A percentile compares a stretch with the other conserved stretches of the same genome.
Evolutionary conservation across 2,113 vertebrate genomes (phyloP).

Genomic region (Grammomys surdaster): DNA sequence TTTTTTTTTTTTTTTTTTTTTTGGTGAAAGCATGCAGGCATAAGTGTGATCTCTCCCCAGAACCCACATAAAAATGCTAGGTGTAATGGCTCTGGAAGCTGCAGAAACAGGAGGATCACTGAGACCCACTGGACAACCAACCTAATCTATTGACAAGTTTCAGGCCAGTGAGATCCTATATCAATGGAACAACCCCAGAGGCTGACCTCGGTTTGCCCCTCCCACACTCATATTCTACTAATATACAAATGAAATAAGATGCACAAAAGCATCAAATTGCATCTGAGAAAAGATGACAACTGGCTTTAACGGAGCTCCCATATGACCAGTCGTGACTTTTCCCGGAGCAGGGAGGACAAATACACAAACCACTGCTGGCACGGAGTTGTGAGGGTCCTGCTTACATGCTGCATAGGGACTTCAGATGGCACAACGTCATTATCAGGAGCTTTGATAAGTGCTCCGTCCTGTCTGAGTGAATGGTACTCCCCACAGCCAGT

Average conservation of each 20-base stretch:
- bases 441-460: background rate
- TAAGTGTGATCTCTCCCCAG: background rate
- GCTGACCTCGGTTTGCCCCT: background rate
- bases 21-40: background rate
- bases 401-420: background rate
- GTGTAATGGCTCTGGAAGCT: too few species aligned
- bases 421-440: background rate
- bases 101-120: background rate
- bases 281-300: background rate
- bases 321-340: background rate
- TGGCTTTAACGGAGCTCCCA: background rate
- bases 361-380: background rate
- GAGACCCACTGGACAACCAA: background rate
- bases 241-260: background rate
- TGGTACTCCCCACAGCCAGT: background rate
- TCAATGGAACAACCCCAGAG: background rate
- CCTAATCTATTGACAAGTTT: background rate
- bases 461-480: background rate
- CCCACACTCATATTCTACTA: background rate
- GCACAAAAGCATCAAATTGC: background rate
- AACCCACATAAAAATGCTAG: background rate
- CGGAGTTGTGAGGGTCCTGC: background rate
- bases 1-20: background rate
- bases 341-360: background rate
- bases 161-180: background rate